phyloP scores from a whole-genome alignment of 2,113 vertebrate genomes.

The Microcebus ravelobensis region DNA sequence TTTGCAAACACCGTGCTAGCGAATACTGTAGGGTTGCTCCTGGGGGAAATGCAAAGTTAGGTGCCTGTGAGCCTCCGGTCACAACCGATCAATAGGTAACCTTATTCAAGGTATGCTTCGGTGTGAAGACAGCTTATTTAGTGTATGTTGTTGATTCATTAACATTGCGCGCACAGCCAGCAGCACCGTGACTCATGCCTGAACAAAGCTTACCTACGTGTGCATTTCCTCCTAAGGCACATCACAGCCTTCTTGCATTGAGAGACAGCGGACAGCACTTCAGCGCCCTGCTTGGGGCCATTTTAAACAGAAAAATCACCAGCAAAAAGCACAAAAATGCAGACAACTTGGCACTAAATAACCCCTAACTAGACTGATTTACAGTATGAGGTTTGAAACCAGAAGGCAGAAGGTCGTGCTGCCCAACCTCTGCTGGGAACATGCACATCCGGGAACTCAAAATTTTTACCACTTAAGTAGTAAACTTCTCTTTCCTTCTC shows the following conservation, averaged over 20 bases:
- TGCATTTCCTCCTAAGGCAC: neutral
- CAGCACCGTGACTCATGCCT: neutral
- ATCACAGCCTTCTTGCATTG: neutral
- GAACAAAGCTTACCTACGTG: rapidly evolving
- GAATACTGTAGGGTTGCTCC: neutral
- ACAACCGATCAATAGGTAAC: rapidly evolving
- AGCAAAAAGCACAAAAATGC: neutral
- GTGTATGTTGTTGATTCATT: neutral
- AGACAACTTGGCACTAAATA: neutral
- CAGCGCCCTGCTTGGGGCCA: too few species aligned
- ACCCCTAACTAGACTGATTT: neutral
- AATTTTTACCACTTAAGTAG: neutral
- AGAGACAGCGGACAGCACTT: neutral
- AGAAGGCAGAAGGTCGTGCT: neutral
- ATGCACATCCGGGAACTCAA: rapidly evolving
- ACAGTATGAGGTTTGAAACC: neutral
- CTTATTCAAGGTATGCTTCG: neutral
- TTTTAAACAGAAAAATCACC: neutral
- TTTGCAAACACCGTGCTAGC: neutral
- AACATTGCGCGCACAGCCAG: neutral
- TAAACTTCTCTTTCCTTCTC: too few species aligned
- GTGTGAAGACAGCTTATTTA: neutral
- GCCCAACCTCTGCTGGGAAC: neutral
- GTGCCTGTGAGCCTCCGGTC: neutral
- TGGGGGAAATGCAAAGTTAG: neutral